Conservation (phyloP, 2,113 vertebrate species). For the Nyctereutes procyonoides region DNA sequence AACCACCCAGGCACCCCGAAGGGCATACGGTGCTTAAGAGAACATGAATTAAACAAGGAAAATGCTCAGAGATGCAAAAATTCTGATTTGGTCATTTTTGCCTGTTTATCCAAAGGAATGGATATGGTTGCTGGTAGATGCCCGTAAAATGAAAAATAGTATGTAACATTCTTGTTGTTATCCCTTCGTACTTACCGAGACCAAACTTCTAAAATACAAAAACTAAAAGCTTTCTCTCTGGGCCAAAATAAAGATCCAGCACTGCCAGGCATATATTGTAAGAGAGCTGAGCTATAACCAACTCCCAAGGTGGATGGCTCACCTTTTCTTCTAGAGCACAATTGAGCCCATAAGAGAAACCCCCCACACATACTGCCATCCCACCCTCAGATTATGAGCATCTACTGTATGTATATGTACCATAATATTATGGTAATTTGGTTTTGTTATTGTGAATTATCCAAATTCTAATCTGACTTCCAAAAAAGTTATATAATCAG, state of each 20-base stretch:
- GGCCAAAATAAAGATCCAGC: not conserved
- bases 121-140: not conserved
- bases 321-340: not conserved
- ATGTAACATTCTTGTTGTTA: not conserved
- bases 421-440: not conserved
- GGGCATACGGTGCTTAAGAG: constrained; percentile 25
- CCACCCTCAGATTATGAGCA: not conserved
- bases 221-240: not conserved
- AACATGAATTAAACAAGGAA: constrained; percentile 55
- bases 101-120: not conserved
- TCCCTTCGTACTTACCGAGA: not conserved
- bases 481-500: not conserved
- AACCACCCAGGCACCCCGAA: not conserved
- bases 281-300: not conserved
- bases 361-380: accelerated
- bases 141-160: not conserved
- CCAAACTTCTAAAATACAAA: not conserved
- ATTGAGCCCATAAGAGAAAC: not conserved
- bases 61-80: not conserved
- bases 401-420: not conserved
- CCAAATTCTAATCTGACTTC: not conserved
- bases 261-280: not conserved
- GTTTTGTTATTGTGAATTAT: not conserved
- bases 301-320: not conserved
- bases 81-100: not conserved